These are phyloP conservation scores for Mesoligia furuncula DNA, from an alignment of 2,888 invertebrate species.

Conservation along the genomic window DNA sequence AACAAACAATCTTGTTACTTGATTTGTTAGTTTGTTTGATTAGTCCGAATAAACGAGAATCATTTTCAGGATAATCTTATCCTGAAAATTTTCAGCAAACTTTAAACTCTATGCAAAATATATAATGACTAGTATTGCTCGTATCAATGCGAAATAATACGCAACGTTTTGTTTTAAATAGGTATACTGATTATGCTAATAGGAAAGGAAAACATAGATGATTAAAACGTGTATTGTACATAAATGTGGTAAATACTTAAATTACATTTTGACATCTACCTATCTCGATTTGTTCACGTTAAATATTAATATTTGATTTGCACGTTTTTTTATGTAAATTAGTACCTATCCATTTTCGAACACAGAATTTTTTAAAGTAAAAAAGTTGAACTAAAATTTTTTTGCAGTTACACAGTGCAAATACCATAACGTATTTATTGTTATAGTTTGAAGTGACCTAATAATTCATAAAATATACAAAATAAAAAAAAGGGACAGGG, in stretches of 20 bases:
- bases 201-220: slow-evolving; percentile 19
- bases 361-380: not conserved
- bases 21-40: too few species aligned
- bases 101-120: not conserved
- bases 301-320: not conserved
- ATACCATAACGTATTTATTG: not conserved
- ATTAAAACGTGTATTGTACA: slow-evolving; percentile 6
- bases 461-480: slow-evolving; percentile 5
- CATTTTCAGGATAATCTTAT: not conserved
- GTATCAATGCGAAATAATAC: not conserved
- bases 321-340: not conserved
- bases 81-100: not conserved
- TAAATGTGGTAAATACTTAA: not conserved
- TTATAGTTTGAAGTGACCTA: not conserved
- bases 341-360: not conserved
- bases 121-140: not conserved
- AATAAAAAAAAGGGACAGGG: not conserved
- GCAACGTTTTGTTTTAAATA: not conserved
- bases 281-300: not conserved
- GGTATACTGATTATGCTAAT: slow-evolving; percentile 8
- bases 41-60: not conserved
- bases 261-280: not conserved
- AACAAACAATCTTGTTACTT: too few species aligned
- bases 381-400: accelerated
- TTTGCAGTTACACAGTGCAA: too few species aligned